Evolutionary conservation across 1,140 invertebrate species (phyloP).

Genomic region (Centruroides vittatus): DNA sequence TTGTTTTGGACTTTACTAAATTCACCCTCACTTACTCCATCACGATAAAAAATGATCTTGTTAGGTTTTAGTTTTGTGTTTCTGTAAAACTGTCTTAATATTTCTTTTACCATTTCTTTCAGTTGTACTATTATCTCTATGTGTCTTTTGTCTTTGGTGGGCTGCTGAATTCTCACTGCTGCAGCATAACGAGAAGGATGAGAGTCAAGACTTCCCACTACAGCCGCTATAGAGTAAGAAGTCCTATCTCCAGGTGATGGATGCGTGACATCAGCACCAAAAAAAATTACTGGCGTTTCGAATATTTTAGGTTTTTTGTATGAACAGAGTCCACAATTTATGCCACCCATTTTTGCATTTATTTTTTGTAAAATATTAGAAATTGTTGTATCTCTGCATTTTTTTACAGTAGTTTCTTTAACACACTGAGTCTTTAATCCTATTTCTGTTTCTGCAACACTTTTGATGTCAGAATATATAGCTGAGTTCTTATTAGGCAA

Average conservation of each 20-base stretch:
- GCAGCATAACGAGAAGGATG: conserved; percentile 11
- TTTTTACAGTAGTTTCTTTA: conserved; percentile 39
- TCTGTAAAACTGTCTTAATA: conserved; percentile 28
- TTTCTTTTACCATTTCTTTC: conserved; percentile 44
- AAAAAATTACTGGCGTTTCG: conserved; percentile 41
- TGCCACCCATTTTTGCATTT: conserved; percentile 66
- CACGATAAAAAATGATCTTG: conserved; percentile 31
- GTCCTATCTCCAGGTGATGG: conserved; percentile 50
- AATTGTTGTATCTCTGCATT: conserved; percentile 31
- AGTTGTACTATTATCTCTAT: conserved; percentile 36
- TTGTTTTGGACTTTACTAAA: conserved; percentile 24
- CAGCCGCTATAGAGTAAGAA: conserved; percentile 67
- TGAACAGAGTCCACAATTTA: conserved; percentile 35
- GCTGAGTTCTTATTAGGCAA: neutral
- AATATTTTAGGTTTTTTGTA: conserved; percentile 24
- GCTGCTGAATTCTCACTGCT: conserved; percentile 8
- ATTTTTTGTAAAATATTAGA: conserved; percentile 69
- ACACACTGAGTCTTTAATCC: conserved; percentile 72
- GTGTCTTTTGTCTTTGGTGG: neutral
- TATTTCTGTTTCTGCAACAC: conserved; percentile 51
- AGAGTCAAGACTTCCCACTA: conserved; percentile 21
- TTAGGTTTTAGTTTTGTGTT: conserved; percentile 18
- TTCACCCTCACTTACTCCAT: conserved; percentile 34
- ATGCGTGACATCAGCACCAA: conserved; percentile 80
- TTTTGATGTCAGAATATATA: conserved; percentile 43